phyloP scores from a whole-genome alignment of 2,888 invertebrate species.

The Mythimna ferrago region DNA sequence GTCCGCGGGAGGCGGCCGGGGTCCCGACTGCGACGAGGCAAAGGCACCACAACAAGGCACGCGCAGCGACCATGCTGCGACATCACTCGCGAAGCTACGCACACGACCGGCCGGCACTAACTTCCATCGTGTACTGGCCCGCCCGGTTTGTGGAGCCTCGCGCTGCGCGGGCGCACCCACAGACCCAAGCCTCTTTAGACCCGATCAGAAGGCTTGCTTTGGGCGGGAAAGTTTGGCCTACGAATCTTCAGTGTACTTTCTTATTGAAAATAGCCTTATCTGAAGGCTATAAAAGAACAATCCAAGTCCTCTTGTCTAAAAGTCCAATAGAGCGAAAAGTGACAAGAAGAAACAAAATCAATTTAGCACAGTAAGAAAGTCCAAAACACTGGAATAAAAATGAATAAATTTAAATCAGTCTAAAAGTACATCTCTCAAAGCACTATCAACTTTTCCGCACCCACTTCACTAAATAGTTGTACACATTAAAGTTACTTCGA shows the following conservation, averaged over 20 bases:
- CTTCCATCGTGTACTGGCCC: slow-evolving; percentile 87
- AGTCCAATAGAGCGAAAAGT: neutral
- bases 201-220: slow-evolving; percentile 60
- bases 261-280: neutral
- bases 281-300: neutral
- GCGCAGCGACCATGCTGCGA: slow-evolving; percentile 88
- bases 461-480: neutral
- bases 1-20: slow-evolving; percentile 76
- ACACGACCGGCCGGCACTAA: slow-evolving; percentile 83
- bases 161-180: slow-evolving; percentile 83
- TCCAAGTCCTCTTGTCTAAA: neutral
- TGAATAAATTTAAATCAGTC: neutral
- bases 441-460: neutral
- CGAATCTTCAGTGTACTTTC: slow-evolving; percentile 6
- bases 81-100: slow-evolving; percentile 85
- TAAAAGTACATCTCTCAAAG: neutral
- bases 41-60: slow-evolving; percentile 84
- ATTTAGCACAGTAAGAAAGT: neutral
- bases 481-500: neutral
- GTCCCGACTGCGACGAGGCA: slow-evolving; percentile 77
- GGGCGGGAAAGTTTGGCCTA: slow-evolving; percentile 71
- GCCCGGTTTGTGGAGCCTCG: slow-evolving; percentile 78
- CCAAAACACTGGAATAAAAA: neutral
- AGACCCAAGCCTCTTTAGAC: slow-evolving; percentile 72
- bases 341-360: too few relatives aligned